phyloP scores from a whole-genome alignment of 1,140 invertebrate genomes.

The Magallana angulata region DNA sequence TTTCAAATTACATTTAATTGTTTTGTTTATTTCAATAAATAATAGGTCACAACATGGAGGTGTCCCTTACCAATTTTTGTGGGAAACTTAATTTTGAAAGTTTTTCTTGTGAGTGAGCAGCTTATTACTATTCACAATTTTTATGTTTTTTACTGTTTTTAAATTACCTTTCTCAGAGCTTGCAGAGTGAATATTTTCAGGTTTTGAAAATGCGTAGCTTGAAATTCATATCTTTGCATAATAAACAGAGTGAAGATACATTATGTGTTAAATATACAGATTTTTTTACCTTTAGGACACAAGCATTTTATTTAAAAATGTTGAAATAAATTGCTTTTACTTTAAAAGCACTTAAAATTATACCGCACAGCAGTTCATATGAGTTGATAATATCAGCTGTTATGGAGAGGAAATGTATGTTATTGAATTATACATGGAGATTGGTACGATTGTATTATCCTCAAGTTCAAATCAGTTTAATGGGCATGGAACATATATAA shows the following conservation, averaged over 20 bases:
- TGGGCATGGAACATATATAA: neutral
- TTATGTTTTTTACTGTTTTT: constrained; percentile 10
- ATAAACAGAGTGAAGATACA: neutral
- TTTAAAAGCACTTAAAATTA: constrained; percentile 33
- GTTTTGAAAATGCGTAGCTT: neutral
- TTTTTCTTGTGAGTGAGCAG: neutral
- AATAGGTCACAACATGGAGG: no score
- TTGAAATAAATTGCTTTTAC: neutral
- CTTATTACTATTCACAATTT: neutral
- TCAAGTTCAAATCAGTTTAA: constrained; percentile 7
- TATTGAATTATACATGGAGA: constrained; percentile 22
- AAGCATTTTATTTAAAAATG: neutral
- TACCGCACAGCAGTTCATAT: neutral
- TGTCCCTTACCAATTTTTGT: no score
- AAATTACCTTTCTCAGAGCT: neutral
- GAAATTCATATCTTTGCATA: constrained; percentile 18
- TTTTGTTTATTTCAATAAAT: no score
- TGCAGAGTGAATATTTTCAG: neutral
- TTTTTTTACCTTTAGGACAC: neutral
- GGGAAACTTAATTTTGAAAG: neutral
- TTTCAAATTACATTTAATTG: no score
- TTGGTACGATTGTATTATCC: neutral
- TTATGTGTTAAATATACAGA: constrained; percentile 17
- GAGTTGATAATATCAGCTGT: neutral
- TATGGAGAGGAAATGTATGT: neutral